Percentiles rank a stretch among this genome's conserved stretches.
These are phyloP conservation scores for Parus major DNA, from an alignment of 2,113 vertebrate genomes.

Conservation along the genomic window DNA sequence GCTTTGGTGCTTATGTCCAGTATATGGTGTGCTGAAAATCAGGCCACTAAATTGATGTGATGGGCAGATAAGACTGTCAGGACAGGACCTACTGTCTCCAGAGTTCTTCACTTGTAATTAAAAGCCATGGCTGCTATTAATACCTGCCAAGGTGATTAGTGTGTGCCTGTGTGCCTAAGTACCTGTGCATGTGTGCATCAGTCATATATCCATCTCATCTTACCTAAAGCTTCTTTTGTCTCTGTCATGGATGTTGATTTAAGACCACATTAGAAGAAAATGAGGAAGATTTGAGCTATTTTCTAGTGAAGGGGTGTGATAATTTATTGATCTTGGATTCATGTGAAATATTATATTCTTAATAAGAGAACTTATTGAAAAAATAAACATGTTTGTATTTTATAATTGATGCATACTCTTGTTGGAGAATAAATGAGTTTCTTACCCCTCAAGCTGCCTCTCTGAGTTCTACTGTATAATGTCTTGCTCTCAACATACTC, in stretches of 20 bases:
- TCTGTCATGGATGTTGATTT: neutral
- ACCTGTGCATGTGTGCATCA: neutral
- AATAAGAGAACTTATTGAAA: neutral
- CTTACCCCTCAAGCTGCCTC: neutral
- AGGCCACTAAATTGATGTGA: neutral
- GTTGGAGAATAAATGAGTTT: neutral
- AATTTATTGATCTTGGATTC: neutral
- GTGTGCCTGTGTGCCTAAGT: neutral
- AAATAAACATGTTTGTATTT: slow-evolving; percentile 5
- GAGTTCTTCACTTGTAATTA: neutral
- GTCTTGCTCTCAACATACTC: neutral
- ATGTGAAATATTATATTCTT: neutral
- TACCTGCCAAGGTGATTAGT: neutral
- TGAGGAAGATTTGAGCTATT: neutral
- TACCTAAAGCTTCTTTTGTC: neutral
- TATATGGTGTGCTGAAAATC: neutral
- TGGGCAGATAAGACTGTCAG: neutral
- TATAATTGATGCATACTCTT: neutral
- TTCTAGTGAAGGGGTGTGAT: neutral
- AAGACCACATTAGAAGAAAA: neutral
- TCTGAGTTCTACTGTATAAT: neutral
- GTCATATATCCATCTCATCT: neutral
- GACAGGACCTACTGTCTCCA: neutral
- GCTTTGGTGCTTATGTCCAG: neutral
- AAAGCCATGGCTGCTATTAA: neutral